Evolutionary conservation across 2,797 vertebrate genomes (phyloP), one percentile per base, ranked within the genome.

Genomic region (Podarcis lilfordi): DNA sequence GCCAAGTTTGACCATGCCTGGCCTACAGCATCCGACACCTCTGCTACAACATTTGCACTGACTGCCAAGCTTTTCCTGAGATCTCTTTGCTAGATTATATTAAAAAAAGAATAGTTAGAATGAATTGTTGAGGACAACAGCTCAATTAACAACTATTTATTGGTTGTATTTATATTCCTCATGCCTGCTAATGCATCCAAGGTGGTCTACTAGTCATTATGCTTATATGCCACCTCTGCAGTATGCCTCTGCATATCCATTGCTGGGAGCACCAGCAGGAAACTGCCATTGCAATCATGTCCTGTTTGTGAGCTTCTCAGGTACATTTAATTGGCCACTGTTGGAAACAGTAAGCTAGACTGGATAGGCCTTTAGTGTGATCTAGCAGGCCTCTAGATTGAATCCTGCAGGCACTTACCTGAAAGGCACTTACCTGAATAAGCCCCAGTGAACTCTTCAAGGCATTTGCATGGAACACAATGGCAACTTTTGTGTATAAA

Each of bases 401-500:
- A 66, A 75, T 64, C 55, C 84, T 74, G 29, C 19, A 35, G 29
- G 29, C 10, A n/a, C 2, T 74, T 74, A 37, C 11, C 64, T 29
- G 35, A n/a, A 9, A 32, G 17, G 29, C 10, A 29, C 3, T 74
- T 75, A 37, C 7, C 64, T 29, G 35, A n/a, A 19, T 74, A 74
- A 35, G 19, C 15, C 37, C 66, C 15, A 29, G 3, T 84, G 35
- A 15, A 40, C 32, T 25, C 8, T 13, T 59, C 84, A 43, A 17
- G 25, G 13, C 69, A 21, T 69, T 40, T 85, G 61, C 43, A 80
- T 80, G 25, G 40, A 89, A 11, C 8, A 11, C 10, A 8, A 19
- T 72, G 92, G 29, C 92, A 91, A 82, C 69, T 5, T 84, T 68
- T 5, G 5, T 64, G 72, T 6, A 50, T 78, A 78, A 69, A 91